Base-by-base conservation (phyloP, 2,888 invertebrate species). In the Coenonympha glycerion region DNA sequence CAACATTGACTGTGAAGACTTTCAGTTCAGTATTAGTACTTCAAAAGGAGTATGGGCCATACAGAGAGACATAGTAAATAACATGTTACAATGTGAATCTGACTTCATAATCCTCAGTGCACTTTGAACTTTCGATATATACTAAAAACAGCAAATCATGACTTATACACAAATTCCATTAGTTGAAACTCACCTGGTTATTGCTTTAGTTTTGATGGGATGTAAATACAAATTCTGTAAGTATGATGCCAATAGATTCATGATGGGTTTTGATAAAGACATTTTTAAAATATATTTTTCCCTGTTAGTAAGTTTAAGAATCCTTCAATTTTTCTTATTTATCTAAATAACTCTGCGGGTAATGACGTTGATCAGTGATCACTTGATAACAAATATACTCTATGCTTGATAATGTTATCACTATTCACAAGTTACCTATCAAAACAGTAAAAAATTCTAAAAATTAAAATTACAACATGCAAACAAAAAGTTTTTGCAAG, bases 181-280 rank as follows among this genome's bases (percentile, higher is more conserved):
- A 33, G 30, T 6, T 3, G 9, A n/a, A n/a, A 51, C 79, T 87
- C 87, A 94, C 95, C 94, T 93, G 52, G 93, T 93, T 46, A 95
- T 79, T 28, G 93, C 91, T 86, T 94, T 94, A 1, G 95, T 95
- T 70, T 90, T 91, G 47, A 95, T 86, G 0, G 95, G 95, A 77
- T 92, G 90, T 55, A 90, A 89, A 70, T 93, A 94, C 41, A 95
- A 84, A 69, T 92, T 92, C 63, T 92, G 90, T 66, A 95, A 90
- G 79, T 95, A 95, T 31, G 90, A 89, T 42, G 91, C 90, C 24
- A 93, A 66, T 46, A 93, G 80, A 63, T 90, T 89, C 73, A 92
- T 91, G 48, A 93, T 68, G 6, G 94, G 93, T 77, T 92, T 93
- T 18, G 92, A 92, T 53, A 92, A 79, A 47, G 91, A 83, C 92